A percentile compares a stretch with the other conserved stretches of the same genome.
Evolutionary conservation across 2,797 vertebrate genomes (phyloP).

Genomic region (Anabas testudineus): DNA sequence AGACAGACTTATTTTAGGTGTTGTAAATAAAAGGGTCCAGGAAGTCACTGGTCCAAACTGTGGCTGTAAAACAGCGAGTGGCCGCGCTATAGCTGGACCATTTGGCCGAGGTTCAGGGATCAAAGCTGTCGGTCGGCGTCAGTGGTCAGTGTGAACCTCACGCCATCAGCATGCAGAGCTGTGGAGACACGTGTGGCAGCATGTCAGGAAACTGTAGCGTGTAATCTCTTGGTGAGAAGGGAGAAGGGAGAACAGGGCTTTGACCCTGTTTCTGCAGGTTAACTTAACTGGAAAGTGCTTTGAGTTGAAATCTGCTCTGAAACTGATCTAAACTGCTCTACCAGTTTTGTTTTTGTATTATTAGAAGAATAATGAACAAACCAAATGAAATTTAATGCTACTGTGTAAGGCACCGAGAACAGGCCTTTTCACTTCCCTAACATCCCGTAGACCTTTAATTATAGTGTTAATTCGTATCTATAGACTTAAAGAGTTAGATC

Average conservation of each 20-base stretch:
- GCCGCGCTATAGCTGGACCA: conserved; percentile 48
- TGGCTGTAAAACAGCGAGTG: conserved; percentile 69
- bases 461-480: no score
- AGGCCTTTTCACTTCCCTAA: no score
- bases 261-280: not conserved
- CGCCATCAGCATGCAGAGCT: conserved; percentile 1
- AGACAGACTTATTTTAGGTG: conserved; percentile 3
- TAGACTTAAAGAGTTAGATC: no score
- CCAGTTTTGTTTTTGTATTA: no score
- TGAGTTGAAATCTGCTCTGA: no score
- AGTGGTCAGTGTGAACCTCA: conserved; percentile 1
- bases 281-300: no score
- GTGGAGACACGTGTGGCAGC: not conserved
- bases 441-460: no score
- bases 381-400: no score
- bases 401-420: no score
- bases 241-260: not conserved
- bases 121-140: conserved; percentile 48
- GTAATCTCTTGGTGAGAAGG: not conserved
- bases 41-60: conserved; percentile 52
- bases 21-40: conserved; percentile 7
- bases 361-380: no score
- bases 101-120: conserved; percentile 67
- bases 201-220: not conserved
- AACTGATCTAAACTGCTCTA: no score